Conservation (phyloP, 2,113 vertebrate species). For the Corvus cornix region DNA sequence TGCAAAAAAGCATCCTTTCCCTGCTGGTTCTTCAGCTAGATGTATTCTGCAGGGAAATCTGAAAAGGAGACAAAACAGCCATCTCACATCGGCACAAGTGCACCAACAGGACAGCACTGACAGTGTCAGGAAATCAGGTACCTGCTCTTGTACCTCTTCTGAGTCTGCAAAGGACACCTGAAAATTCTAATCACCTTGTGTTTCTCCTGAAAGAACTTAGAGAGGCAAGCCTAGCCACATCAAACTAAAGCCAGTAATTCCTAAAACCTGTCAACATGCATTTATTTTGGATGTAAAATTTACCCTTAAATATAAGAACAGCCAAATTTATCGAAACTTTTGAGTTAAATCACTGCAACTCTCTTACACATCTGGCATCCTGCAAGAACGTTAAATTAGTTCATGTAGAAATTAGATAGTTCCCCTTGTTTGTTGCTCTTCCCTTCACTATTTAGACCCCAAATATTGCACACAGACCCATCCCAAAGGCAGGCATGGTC, state of each 20-base stretch:
- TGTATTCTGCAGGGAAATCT: not conserved
- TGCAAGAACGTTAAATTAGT: not conserved
- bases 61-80: not conserved
- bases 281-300: not conserved
- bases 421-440: not conserved
- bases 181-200: not conserved
- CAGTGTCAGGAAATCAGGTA: not conserved
- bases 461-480: not conserved
- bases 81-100: accelerated
- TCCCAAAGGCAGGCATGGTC: not conserved
- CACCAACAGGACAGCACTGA: not conserved
- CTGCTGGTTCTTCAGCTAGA: not conserved
- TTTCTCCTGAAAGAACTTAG: not conserved
- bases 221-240: not conserved
- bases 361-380: not conserved
- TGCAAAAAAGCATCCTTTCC: not conserved
- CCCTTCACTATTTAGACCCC: not conserved
- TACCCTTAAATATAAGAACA: not conserved
- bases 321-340: not conserved
- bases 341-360: not conserved
- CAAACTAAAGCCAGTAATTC: not conserved
- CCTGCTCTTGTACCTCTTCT: not conserved
- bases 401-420: not conserved
- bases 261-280: not conserved
- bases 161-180: not conserved